Conservation (phyloP, 1,140 invertebrate species). For the Popillia japonica region DNA sequence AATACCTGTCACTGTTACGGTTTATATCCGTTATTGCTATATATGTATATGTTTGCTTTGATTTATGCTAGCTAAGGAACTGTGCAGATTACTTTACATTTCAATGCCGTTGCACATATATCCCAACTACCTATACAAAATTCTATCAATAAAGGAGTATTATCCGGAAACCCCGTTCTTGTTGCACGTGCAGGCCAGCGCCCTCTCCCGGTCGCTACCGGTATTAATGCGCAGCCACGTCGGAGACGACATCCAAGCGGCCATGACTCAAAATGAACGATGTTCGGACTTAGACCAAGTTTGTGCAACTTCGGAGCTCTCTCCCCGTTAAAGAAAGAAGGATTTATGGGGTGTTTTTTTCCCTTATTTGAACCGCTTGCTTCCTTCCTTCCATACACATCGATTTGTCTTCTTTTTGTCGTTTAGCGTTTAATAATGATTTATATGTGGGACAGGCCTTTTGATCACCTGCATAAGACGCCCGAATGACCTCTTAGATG, state of each 20-base stretch:
- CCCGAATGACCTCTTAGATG: constrained; percentile 19
- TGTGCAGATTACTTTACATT: too few relatives aligned
- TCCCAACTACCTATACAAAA: constrained; percentile 4
- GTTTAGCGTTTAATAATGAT: constrained; percentile 57
- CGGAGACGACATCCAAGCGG: constrained; percentile 54
- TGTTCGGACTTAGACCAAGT: constrained; percentile 60
- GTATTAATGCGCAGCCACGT: constrained; percentile 59
- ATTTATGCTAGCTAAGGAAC: too few relatives aligned
- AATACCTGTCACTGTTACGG: too few relatives aligned
- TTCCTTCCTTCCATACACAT: constrained; percentile 55
- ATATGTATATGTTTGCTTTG: too few relatives aligned
- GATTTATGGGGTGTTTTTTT: constrained; percentile 56
- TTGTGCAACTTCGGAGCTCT: constrained; percentile 56
- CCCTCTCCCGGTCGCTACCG: constrained; percentile 38
- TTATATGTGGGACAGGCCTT: constrained; percentile 43
- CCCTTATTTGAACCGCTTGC: constrained; percentile 47
- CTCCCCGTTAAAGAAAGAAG: constrained; percentile 57
- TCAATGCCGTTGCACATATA: background rate
- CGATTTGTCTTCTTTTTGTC: constrained; percentile 55
- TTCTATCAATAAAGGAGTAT: constrained; percentile 8
- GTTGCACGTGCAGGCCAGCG: constrained; percentile 41
- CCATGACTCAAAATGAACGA: constrained; percentile 60
- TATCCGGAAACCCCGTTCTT: constrained; percentile 38
- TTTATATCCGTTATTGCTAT: too few relatives aligned
- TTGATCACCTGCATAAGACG: constrained; percentile 37